These are phyloP conservation scores for Desmodus rotundus DNA, from an alignment of 2,113 vertebrate species.

Conservation along the genomic window DNA sequence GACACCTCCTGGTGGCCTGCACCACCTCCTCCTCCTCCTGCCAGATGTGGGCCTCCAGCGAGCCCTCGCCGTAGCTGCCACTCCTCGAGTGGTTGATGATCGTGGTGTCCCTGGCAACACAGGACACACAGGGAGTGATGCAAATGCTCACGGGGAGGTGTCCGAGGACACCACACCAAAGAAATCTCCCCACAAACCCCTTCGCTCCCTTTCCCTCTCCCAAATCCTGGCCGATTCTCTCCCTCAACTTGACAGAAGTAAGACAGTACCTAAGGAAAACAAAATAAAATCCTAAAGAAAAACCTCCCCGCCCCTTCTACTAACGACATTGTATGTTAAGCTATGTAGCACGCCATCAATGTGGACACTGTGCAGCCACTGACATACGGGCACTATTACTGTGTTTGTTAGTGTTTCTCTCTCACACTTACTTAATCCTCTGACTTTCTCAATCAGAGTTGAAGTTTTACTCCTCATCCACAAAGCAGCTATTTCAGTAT, in stretches of 20 bases:
- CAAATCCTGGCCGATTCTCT: neutral
- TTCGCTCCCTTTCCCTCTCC: neutral
- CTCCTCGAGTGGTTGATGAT: slow-evolving; percentile 85
- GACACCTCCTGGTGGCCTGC: slow-evolving; percentile 84
- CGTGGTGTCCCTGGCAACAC: slow-evolving; percentile 80
- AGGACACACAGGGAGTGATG: neutral
- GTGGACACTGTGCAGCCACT: accelerated
- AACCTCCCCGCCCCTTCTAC: neutral
- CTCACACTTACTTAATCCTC: neutral
- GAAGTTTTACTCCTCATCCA: neutral
- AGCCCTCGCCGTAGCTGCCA: slow-evolving; percentile 84
- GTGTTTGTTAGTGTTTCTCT: neutral
- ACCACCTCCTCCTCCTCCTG: slow-evolving; percentile 87
- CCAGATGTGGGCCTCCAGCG: slow-evolving; percentile 84
- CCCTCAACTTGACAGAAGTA: neutral
- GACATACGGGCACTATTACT: accelerated
- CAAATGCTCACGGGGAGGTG: accelerated
- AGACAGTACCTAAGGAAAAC: neutral
- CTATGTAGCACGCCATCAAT: accelerated
- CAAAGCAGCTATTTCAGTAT: neutral
- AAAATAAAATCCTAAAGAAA: neutral
- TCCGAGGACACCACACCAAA: neutral
- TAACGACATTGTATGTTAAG: neutral
- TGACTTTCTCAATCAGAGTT: neutral
- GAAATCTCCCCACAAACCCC: neutral